Conservation (phyloP, 2,888 invertebrate species). For the Hecatera dysodea region DNA sequence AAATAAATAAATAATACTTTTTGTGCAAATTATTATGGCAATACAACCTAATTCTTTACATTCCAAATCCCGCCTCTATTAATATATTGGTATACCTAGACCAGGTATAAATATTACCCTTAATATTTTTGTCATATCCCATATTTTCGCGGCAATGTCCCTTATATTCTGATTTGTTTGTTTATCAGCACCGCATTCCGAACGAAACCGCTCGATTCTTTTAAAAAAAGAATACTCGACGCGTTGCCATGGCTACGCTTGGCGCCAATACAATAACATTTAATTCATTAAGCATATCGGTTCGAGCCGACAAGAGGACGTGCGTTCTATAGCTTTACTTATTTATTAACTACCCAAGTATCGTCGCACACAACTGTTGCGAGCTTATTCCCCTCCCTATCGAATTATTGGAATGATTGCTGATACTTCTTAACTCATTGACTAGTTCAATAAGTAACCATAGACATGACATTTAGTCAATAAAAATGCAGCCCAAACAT, state of each 20-base stretch:
- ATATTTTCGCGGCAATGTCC: too few species aligned
- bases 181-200: neutral
- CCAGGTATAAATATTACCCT: too few species aligned
- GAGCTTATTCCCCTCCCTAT: neutral
- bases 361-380: constrained; percentile 23
- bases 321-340: constrained; percentile 7
- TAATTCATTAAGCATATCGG: constrained; percentile 40
- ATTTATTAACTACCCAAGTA: constrained; percentile 3
- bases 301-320: neutral
- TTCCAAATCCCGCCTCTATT: too few species aligned
- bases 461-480: neutral
- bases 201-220: constrained; percentile 23
- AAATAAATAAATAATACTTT: too few species aligned
- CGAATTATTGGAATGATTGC: constrained; percentile 1
- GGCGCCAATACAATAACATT: constrained; percentile 41
- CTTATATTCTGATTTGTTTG: neutral
- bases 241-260: constrained; percentile 57
- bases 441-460: constrained; percentile 2
- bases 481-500: neutral
- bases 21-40: too few species aligned
- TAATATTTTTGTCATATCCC: too few species aligned
- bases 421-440: neutral
- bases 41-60: too few species aligned
- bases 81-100: too few species aligned
- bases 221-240: constrained; percentile 40